Evolutionary conservation across 2,888 invertebrate genomes (phyloP).

Genomic region (Cerceris ruficornis): DNA sequence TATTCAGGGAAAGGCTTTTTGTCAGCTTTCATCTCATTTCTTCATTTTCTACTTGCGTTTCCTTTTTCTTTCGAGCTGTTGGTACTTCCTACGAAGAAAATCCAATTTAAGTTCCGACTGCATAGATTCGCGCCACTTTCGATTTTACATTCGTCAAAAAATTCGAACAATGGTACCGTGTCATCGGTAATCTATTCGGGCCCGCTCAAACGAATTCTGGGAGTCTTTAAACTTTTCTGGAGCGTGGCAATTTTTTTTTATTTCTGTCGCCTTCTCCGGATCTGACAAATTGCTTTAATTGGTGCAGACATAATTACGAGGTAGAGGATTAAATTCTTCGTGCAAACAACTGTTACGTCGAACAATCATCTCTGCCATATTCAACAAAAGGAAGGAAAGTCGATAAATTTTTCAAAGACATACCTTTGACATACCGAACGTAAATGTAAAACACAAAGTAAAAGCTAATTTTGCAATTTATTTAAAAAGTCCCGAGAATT

Average conservation of each 20-base stretch:
- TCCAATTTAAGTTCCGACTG: slow-evolving; percentile 68
- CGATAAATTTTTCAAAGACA: too few relatives aligned
- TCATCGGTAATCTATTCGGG: slow-evolving; percentile 38
- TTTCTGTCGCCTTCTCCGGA: neutral
- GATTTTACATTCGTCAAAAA: slow-evolving; percentile 41
- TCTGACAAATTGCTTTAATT: neutral
- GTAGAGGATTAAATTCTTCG: slow-evolving; percentile 14
- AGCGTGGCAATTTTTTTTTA: slow-evolving; percentile 14
- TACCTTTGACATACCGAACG: too few relatives aligned
- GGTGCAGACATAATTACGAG: neutral
- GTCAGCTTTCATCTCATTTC: slow-evolving; percentile 18
- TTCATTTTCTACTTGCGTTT: slow-evolving; percentile 13
- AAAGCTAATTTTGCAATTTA: too few relatives aligned
- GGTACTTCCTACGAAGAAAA: slow-evolving; percentile 36
- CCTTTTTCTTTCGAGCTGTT: slow-evolving; percentile 30
- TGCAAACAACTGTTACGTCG: neutral
- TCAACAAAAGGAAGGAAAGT: neutral
- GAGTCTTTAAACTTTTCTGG: slow-evolving; percentile 39
- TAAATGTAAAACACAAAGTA: too few relatives aligned
- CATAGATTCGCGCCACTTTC: slow-evolving; percentile 49
- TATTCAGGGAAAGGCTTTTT: slow-evolving; percentile 25
- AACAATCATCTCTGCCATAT: neutral
- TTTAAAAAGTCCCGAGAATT: too few relatives aligned
- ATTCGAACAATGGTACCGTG: slow-evolving; percentile 42
- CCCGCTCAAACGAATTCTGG: slow-evolving; percentile 30